Percentiles rank a stretch among this genome's conserved stretches.
Evolutionary conservation across 92 coral and sea anemone species (phyloP).

Genomic region (Bergia puertoricense): DNA sequence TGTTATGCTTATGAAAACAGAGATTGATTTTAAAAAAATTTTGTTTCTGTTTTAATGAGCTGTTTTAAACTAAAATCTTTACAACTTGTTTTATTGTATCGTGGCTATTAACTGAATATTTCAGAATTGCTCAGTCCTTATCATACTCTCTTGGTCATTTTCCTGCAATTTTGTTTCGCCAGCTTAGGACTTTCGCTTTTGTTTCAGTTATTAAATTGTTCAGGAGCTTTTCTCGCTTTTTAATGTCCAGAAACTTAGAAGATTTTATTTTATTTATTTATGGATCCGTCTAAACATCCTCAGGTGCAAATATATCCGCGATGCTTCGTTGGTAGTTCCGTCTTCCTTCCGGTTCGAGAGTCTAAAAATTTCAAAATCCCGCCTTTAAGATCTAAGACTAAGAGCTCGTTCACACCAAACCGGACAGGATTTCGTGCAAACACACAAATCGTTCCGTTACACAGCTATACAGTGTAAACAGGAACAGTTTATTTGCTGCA

Average conservation of each 20-base stretch:
- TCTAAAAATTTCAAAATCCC: neutral
- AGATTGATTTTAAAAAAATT: neutral
- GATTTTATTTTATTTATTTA: neutral
- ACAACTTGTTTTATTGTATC: neutral
- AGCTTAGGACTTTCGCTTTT: neutral
- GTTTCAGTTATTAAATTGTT: neutral
- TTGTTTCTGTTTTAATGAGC: neutral
- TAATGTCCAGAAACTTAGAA: neutral
- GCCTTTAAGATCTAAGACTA: neutral
- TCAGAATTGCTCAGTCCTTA: neutral
- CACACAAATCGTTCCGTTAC: too few species aligned
- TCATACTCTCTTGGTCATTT: neutral
- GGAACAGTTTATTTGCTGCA: too few species aligned
- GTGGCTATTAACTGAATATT: neutral
- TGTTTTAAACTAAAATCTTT: neutral
- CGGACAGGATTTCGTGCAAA: too few species aligned
- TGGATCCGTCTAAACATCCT: neutral
- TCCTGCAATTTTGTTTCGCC: neutral
- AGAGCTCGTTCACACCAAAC: too few species aligned
- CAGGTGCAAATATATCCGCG: neutral
- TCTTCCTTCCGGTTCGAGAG: constrained; percentile 1
- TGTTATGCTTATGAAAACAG: neutral
- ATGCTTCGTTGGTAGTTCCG: neutral
- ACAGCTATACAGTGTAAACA: too few species aligned
- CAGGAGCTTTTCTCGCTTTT: too few species aligned